Percentiles rank a stretch among this genome's conserved stretches.
Conservation (phyloP, 2,888 invertebrate species). For the Anagyrus pseudococci region DNA sequence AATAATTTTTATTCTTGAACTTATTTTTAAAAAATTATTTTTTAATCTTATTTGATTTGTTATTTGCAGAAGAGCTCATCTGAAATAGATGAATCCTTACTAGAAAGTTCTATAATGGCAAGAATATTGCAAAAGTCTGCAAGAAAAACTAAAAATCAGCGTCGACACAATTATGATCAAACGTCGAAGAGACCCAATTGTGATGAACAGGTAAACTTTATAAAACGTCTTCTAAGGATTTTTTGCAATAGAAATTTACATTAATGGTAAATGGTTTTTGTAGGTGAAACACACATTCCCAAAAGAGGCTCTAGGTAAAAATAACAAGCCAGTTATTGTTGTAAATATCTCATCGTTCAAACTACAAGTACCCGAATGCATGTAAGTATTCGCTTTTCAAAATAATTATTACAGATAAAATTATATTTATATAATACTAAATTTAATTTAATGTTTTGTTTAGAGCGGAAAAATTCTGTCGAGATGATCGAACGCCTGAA, state of each 20-base stretch:
- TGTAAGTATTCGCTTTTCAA: not conserved
- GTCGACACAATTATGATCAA: no score
- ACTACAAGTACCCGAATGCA: not conserved
- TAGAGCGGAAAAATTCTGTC: slow-evolving; percentile 5
- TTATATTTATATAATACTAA: not conserved
- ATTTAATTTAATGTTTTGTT: not conserved
- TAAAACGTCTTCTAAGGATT: no score
- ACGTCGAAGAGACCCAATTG: not conserved
- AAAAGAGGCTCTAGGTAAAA: not conserved
- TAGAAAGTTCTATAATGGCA: no score
- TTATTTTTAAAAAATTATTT: no score
- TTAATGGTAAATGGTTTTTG: not conserved
- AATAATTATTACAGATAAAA: not conserved
- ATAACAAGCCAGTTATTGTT: not conserved
- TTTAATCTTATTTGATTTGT: no score
- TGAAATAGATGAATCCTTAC: no score
- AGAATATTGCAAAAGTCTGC: no score
- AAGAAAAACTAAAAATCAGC: no score
- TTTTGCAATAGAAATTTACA: not conserved
- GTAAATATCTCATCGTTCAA: not conserved
- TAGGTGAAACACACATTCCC: not conserved
- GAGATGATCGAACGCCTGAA: not conserved
- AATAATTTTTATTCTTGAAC: no score
- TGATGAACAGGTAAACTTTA: not conserved
- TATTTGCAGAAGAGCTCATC: no score